Evolutionary conservation across 2,888 invertebrate species (phyloP).

Genomic region (Sphaerophoria taeniata): DNA sequence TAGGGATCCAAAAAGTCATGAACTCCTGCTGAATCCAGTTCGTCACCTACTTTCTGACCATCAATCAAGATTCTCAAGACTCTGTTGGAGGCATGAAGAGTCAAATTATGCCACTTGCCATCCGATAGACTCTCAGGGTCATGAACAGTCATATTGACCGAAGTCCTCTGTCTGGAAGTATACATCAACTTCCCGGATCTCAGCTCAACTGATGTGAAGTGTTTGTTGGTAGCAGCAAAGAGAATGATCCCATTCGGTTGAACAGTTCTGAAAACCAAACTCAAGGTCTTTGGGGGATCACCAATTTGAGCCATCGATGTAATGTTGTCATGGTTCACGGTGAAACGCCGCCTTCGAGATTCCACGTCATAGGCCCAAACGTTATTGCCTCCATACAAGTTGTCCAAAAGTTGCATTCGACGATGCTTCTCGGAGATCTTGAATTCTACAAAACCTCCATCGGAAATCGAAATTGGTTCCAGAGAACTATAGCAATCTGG

Average conservation of each 20-base stretch:
- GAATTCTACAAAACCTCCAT: constrained; percentile 91
- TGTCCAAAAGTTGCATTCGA: constrained; percentile 93
- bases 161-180: constrained; percentile 89
- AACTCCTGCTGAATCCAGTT: constrained; percentile 92
- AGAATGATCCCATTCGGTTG: constrained; percentile 91
- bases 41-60: constrained; percentile 89
- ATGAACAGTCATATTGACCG: constrained; percentile 92
- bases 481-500: constrained; percentile 91
- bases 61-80: constrained; percentile 90
- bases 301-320: constrained; percentile 79
- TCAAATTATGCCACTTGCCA: constrained; percentile 95
- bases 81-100: constrained; percentile 88
- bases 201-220: constrained; percentile 92
- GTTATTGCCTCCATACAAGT: constrained; percentile 89
- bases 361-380: constrained; percentile 85
- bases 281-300: constrained; percentile 88
- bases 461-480: constrained; percentile 90
- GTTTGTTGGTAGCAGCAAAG: constrained; percentile 93
- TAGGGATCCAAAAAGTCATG: constrained; percentile 97
- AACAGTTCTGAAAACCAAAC: constrained; percentile 92
- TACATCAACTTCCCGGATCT: constrained; percentile 90
- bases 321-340: constrained; percentile 80
- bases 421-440: constrained; percentile 92
- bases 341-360: constrained; percentile 81
- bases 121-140: constrained; percentile 87